Base-by-base conservation (phyloP, 2,797 vertebrate species). In the Emydoidea blandingii region DNA sequence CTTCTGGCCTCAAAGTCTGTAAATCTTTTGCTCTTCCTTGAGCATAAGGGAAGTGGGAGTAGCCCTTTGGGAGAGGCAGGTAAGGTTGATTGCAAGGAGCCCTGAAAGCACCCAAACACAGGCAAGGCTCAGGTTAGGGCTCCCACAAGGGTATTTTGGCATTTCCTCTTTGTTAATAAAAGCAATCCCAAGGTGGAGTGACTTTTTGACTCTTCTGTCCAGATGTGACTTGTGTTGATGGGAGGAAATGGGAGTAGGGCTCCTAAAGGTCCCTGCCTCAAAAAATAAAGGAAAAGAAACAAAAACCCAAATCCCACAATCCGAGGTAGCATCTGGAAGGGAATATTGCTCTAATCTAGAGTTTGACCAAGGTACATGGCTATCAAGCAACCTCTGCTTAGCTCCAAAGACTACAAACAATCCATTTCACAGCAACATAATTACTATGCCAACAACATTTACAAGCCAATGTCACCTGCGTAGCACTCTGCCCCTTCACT, bases 281-380 rank as follows among this genome's bases (percentile, higher is more conserved):
- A 62, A 62, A 16, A 62, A 62, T 12, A 62, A 62, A 62, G 57
- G 29, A 62, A 31, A 62, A 34, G 57, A 62, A 62, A 62, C 57
- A 34, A 62, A 62, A 34, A 52, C 12, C 1, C 34, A 3, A 44
- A 52, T 78, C 19, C 44, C 52, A 10, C 52, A 0, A 0, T 41
- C 18, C 4, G 0, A 0, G 14, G 19, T 12, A 57, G 7, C 5
- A 8, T 12, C 18, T 1, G 1, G 79, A 59, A 37, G 37, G 2
- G 57, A 21, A 25, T 44, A 23, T 53, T 9, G 41, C 62, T 23
- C 52, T 49, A 18, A 1, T 5, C 59, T 31, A 57, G 2, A 53
- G 12, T 41, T 37, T 4, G 44, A 79, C 57, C 41, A 29, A 34
- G 0, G 1, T 7, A 80, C 8, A 47, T 34, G 65, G 54, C 47